Percentiles rank a stretch among this genome's conserved stretches.
Conservation (phyloP, 1,140 invertebrate species). For the Drosophila parabipectinata region DNA sequence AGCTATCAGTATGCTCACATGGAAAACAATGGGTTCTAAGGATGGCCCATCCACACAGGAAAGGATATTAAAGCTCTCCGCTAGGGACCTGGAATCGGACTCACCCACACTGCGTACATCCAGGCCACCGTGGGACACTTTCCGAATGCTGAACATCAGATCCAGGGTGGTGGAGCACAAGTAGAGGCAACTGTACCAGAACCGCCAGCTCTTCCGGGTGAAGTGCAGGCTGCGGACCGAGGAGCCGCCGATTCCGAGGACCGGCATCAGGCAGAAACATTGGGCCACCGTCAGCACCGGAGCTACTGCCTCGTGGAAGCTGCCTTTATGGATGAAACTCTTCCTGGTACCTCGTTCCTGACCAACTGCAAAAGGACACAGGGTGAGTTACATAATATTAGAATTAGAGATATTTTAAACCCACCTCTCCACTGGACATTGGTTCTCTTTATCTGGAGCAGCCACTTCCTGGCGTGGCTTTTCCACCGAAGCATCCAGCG, state of each 20-base stretch:
- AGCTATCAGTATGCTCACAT: slow-evolving; percentile 50
- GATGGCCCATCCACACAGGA: neutral
- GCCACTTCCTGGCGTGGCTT: neutral
- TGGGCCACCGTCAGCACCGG: slow-evolving; percentile 77
- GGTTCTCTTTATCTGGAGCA: neutral
- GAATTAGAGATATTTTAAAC: neutral
- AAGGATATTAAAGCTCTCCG: too few relatives aligned
- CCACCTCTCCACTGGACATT: neutral
- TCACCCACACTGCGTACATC: slow-evolving; percentile 76
- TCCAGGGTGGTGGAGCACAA: neutral
- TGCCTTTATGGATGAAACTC: slow-evolving; percentile 58
- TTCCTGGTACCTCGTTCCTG: slow-evolving; percentile 18
- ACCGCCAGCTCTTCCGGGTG: slow-evolving; percentile 26
- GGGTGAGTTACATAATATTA: too few relatives aligned
- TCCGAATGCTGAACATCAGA: slow-evolving; percentile 43
- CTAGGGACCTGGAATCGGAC: neutral
- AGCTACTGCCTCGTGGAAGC: slow-evolving; percentile 71
- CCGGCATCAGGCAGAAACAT: slow-evolving; percentile 80
- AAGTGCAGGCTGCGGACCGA: slow-evolving; percentile 52
- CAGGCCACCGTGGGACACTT: slow-evolving; percentile 41
- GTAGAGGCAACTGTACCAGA: neutral
- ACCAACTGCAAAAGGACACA: neutral
- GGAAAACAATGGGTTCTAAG: slow-evolving; percentile 72
- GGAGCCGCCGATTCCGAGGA: slow-evolving; percentile 53
- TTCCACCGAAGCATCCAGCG: neutral